These are phyloP conservation scores for Rotaria macrura DNA, from an alignment of 2,888 invertebrate species.

Conservation along the genomic window DNA sequence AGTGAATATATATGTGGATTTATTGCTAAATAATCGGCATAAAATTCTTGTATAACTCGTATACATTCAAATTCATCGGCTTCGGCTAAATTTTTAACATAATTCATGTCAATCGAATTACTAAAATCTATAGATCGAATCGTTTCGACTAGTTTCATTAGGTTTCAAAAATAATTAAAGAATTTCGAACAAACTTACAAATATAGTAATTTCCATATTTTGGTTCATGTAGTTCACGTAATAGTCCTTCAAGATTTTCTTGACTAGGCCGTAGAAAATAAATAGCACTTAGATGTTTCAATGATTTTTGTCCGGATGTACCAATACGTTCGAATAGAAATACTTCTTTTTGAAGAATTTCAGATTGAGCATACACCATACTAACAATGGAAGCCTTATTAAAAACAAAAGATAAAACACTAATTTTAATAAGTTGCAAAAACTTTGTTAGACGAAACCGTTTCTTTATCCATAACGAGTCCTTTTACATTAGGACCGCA, in stretches of 20 bases:
- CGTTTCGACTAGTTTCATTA: background rate
- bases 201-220: slow-evolving; percentile 93
- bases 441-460: slow-evolving; percentile 56
- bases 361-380: slow-evolving; percentile 93
- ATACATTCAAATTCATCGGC: slow-evolving; percentile 96
- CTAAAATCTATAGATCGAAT: slow-evolving; percentile 70
- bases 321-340: slow-evolving; percentile 33
- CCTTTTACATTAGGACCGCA: slow-evolving; percentile 98
- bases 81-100: slow-evolving; percentile 87
- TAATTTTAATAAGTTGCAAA: no score
- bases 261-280: slow-evolving; percentile 84
- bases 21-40: slow-evolving; percentile 85
- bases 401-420: background rate
- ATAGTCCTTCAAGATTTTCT: slow-evolving; percentile 82
- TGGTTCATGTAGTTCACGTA: slow-evolving; percentile 74
- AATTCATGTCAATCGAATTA: slow-evolving; percentile 88
- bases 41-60: slow-evolving; percentile 86
- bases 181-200: slow-evolving; percentile 59
- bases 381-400: slow-evolving; percentile 83
- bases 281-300: slow-evolving; percentile 87
- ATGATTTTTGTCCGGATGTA: slow-evolving; percentile 59
- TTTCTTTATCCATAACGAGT: slow-evolving; percentile 90
- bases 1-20: slow-evolving; percentile 73
- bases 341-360: slow-evolving; percentile 95
- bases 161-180: background rate